phyloP scores from a whole-genome alignment of 1,140 invertebrate species.

The Diachasmimorpha longicaudata region DNA sequence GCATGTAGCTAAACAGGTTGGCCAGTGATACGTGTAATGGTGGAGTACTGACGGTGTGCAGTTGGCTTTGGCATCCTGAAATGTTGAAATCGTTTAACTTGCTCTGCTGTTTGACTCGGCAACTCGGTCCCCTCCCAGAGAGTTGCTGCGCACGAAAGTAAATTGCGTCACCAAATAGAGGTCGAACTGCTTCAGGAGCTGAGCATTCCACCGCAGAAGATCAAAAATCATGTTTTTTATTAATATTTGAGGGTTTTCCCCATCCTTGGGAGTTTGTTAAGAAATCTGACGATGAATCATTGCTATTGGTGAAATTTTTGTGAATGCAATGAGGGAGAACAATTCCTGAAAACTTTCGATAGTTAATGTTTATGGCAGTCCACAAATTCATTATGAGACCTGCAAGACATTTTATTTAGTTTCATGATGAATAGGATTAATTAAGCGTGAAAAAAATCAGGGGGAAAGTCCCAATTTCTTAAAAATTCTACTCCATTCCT shows the following conservation, averaged over 20 bases:
- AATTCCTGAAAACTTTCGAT: no score
- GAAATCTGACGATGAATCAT: no score
- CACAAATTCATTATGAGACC: no score
- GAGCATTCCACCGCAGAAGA: neutral
- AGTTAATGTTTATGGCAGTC: no score
- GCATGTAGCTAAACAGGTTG: neutral
- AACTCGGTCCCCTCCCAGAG: neutral
- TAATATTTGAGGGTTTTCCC: neutral
- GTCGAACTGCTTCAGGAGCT: slow-evolving; percentile 30
- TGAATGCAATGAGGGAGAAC: no score
- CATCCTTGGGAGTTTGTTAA: neutral
- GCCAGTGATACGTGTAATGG: neutral
- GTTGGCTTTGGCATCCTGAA: slow-evolving; percentile 32
- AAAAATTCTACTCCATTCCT: no score
- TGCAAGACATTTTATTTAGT: no score
- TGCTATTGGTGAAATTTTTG: no score
- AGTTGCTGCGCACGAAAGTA: slow-evolving; percentile 36
- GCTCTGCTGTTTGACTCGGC: slow-evolving; percentile 25
- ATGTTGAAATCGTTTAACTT: slow-evolving; percentile 32
- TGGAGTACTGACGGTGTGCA: neutral
- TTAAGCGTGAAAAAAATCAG: no score
- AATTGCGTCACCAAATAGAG: slow-evolving; percentile 38
- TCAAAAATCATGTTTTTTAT: slow-evolving; percentile 12
- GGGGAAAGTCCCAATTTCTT: no score
- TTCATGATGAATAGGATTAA: no score